Conservation (phyloP, 2,797 vertebrate genomes). For the Gallinago solitaria region DNA sequence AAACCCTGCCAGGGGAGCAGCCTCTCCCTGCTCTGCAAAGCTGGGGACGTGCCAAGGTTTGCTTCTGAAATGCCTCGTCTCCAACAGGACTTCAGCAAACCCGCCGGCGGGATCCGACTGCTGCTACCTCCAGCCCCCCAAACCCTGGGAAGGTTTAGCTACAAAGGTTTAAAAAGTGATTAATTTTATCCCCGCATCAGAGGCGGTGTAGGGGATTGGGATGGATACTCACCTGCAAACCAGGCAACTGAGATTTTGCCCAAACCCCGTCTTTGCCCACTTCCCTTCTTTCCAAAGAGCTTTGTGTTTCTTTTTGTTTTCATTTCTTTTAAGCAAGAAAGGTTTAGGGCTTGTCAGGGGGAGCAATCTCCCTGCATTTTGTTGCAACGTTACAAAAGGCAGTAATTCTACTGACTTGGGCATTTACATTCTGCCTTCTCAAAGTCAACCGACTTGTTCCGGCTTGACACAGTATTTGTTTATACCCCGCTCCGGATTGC, state of each 20-base stretch:
- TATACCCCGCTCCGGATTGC: not conserved
- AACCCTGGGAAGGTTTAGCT: not conserved
- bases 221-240: not conserved
- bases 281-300: not conserved
- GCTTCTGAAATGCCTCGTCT: not conserved
- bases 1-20: not conserved
- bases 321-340: not conserved
- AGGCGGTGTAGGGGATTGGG: not conserved
- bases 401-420: slow-evolving; percentile 26
- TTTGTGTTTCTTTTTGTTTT: not conserved
- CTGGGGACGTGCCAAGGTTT: not conserved
- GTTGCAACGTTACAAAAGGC: not conserved
- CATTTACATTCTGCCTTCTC: slow-evolving; percentile 50
- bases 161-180: not conserved
- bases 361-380: not conserved
- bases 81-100: not conserved
- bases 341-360: not conserved
- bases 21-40: not conserved
- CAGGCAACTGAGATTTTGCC: not conserved
- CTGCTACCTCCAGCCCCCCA: not conserved
- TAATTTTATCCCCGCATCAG: not conserved
- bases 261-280: not conserved
- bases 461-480: slow-evolving; percentile 57
- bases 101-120: not conserved
- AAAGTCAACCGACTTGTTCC: slow-evolving; percentile 55